Conservation (phyloP, 2,888 invertebrate species). For the Cerastis leucographa region DNA sequence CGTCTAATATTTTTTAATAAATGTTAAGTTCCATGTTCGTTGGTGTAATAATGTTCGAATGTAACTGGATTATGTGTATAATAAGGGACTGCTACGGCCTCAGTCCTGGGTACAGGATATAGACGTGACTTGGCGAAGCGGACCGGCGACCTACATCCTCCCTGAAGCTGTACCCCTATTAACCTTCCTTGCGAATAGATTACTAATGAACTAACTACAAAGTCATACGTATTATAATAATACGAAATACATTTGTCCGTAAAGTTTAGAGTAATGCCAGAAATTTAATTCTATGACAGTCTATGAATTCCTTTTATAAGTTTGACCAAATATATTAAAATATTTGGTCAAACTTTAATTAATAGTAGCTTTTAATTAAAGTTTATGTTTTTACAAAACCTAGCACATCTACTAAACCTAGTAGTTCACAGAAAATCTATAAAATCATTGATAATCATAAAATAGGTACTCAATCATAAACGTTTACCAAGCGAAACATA, state of each 20-base stretch:
- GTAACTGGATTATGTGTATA: slow-evolving; percentile 47
- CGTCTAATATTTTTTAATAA: not conserved
- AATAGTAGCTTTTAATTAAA: not conserved
- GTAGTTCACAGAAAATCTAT: slow-evolving; percentile 2
- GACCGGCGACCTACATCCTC: slow-evolving; percentile 47
- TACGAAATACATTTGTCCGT: not conserved
- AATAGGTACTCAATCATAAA: slow-evolving; percentile 19
- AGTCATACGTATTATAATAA: not conserved
- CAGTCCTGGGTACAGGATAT: slow-evolving; percentile 28
- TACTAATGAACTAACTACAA: slow-evolving; percentile 49
- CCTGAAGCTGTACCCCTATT: slow-evolving; percentile 49
- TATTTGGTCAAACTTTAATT: no score
- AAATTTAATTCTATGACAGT: not conserved
- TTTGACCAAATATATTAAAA: no score
- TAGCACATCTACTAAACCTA: no score
- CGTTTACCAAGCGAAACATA: slow-evolving; percentile 28
- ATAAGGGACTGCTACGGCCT: slow-evolving; percentile 25
- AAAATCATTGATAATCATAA: slow-evolving; percentile 11
- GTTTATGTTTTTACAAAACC: not conserved
- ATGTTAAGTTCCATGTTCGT: slow-evolving; percentile 2
- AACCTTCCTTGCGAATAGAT: slow-evolving; percentile 46
- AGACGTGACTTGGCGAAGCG: slow-evolving; percentile 42
- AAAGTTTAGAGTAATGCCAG: no score
- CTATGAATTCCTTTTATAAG: not conserved
- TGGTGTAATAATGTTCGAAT: slow-evolving; percentile 12